These are phyloP conservation scores for Diaphora mendica DNA, from an alignment of 2,888 invertebrate genomes.

Conservation along the genomic window DNA sequence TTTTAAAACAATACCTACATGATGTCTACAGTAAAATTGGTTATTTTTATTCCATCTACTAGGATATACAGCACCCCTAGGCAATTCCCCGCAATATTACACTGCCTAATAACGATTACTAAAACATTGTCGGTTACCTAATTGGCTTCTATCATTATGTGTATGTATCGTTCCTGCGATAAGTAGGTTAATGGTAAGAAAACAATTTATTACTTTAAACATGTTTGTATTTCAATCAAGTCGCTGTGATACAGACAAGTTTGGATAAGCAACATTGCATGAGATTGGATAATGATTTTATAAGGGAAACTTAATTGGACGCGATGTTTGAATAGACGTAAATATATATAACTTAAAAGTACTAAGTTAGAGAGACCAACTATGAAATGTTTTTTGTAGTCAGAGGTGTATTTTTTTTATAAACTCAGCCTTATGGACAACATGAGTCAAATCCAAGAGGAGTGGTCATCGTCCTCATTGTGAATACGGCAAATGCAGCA, in stretches of 20 bases:
- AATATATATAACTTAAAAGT: background rate
- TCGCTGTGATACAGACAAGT: conserved; percentile 3
- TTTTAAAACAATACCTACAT: too few relatives aligned
- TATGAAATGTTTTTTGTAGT: too few relatives aligned
- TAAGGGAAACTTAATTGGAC: background rate
- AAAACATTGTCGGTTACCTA: conserved; percentile 5
- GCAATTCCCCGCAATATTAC: background rate
- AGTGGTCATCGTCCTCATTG: too few relatives aligned
- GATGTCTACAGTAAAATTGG: background rate
- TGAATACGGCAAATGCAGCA: too few relatives aligned
- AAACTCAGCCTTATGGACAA: too few relatives aligned
- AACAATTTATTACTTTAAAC: conserved; percentile 24
- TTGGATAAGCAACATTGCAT: conserved; percentile 11
- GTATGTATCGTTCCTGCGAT: conserved; percentile 18
- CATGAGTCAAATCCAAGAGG: too few relatives aligned
- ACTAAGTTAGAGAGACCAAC: too few relatives aligned
- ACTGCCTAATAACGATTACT: background rate
- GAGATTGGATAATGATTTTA: conserved; percentile 8
- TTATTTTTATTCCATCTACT: background rate
- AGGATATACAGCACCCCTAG: background rate
- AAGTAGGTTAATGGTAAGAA: conserved; percentile 47
- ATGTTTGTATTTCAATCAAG: conserved; percentile 30
- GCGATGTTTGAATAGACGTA: background rate
- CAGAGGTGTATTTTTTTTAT: too few relatives aligned
- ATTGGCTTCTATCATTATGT: conserved; percentile 16